Conservation (phyloP, 2,797 vertebrate species). For the Arctocebus calabarensis region DNA sequence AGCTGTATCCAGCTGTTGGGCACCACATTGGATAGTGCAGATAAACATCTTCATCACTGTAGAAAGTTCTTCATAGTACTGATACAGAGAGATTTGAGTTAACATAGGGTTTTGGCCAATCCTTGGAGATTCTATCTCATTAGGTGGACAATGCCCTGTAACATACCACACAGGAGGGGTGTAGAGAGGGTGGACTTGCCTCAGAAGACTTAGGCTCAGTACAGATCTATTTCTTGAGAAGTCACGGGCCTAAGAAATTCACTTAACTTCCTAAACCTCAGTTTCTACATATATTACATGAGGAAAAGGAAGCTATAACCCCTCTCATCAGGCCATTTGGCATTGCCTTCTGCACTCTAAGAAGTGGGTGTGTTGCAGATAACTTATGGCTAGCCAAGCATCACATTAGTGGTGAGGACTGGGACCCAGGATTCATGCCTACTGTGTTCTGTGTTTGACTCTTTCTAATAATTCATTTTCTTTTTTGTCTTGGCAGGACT, state of each 20-base stretch:
- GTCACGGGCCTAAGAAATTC: neutral
- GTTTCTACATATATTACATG: neutral
- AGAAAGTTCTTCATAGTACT: neutral
- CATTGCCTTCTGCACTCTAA: neutral
- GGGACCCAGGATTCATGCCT: neutral
- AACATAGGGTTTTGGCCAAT: neutral
- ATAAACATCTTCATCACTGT: neutral
- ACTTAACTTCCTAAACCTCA: neutral
- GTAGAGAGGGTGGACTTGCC: neutral
- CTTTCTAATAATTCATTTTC: neutral
- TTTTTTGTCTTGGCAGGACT: neutral
- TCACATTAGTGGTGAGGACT: neutral
- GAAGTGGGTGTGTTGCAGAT: neutral
- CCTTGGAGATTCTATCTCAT: neutral
- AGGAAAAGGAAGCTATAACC: neutral
- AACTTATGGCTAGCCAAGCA: neutral
- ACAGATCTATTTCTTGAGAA: neutral
- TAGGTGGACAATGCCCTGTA: neutral
- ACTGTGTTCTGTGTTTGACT: neutral
- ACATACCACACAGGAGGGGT: neutral
- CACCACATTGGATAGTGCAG: neutral
- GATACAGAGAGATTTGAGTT: neutral
- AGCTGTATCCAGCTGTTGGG: neutral
- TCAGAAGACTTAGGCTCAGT: neutral
- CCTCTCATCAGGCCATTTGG: neutral